Conservation (phyloP, 2,113 vertebrate genomes). For the Chloropsis hardwickii region DNA sequence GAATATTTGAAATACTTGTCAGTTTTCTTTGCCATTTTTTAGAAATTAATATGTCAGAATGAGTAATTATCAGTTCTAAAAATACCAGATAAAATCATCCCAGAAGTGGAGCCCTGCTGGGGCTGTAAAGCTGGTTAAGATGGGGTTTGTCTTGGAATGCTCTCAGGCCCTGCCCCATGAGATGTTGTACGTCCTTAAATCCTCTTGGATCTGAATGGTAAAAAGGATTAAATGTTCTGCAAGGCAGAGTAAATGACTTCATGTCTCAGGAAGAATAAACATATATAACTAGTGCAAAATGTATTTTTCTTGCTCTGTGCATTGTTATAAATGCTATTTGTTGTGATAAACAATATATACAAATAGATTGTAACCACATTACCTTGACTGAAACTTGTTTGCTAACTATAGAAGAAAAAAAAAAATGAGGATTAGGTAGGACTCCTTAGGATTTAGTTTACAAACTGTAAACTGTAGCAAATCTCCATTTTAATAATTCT, state of each 20-base stretch:
- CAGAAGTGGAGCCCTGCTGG: background rate
- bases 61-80: background rate
- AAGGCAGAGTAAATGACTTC: slow-evolving; percentile 23
- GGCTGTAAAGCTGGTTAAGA: background rate
- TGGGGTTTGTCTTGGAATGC: background rate
- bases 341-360: slow-evolving; percentile 44
- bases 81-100: background rate
- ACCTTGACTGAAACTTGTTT: slow-evolving; percentile 2
- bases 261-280: slow-evolving; percentile 27
- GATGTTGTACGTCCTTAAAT: background rate
- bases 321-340: slow-evolving; percentile 39
- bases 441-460: slow-evolving; percentile 53
- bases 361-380: slow-evolving; percentile 32
- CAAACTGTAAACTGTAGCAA: slow-evolving; percentile 56
- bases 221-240: slow-evolving; percentile 35
- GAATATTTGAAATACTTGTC: background rate
- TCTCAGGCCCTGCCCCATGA: background rate
- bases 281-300: background rate
- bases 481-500: slow-evolving; percentile 48
- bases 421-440: slow-evolving; percentile 36
- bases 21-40: background rate
- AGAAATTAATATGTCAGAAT: background rate
- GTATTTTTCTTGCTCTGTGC: background rate
- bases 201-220: background rate
- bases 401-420: background rate